phyloP scores from a whole-genome alignment of 2,888 invertebrate species.

The Patella caerulea region DNA sequence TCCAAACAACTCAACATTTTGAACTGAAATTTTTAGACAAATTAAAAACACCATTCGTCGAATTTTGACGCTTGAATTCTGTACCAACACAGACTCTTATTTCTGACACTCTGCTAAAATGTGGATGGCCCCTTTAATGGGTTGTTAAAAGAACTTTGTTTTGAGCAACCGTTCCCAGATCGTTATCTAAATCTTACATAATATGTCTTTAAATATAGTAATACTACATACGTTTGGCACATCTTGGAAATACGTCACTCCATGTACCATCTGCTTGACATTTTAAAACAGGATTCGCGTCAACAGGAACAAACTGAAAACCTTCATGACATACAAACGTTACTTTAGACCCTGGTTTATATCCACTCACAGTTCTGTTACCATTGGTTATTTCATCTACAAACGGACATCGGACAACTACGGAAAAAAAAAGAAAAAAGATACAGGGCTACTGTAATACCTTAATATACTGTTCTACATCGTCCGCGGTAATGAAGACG shows the following conservation, averaged over 20 bases:
- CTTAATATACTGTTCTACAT: too few species aligned
- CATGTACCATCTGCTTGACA: constrained; percentile 51
- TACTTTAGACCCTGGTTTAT: constrained; percentile 42
- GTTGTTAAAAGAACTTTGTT: too few species aligned
- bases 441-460: too few species aligned
- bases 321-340: constrained; percentile 48
- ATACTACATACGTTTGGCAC: constrained; percentile 39
- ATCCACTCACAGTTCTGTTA: constrained; percentile 44
- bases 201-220: not conserved
- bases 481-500: too few species aligned
- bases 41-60: not conserved
- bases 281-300: constrained; percentile 26
- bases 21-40: not conserved
- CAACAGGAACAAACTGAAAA: constrained; percentile 30
- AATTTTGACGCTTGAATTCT: not conserved
- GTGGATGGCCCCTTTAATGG: too few species aligned
- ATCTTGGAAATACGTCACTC: constrained; percentile 43
- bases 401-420: constrained; percentile 58
- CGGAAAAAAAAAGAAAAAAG: too few species aligned
- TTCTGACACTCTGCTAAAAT: too few species aligned
- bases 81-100: too few species aligned
- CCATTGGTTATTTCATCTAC: constrained; percentile 48
- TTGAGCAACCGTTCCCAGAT: too few species aligned
- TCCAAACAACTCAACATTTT: too few species aligned
- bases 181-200: too few species aligned